These are phyloP conservation scores for Drosophila ercepeae DNA, from an alignment of 1,140 invertebrate genomes.

Conservation along the genomic window DNA sequence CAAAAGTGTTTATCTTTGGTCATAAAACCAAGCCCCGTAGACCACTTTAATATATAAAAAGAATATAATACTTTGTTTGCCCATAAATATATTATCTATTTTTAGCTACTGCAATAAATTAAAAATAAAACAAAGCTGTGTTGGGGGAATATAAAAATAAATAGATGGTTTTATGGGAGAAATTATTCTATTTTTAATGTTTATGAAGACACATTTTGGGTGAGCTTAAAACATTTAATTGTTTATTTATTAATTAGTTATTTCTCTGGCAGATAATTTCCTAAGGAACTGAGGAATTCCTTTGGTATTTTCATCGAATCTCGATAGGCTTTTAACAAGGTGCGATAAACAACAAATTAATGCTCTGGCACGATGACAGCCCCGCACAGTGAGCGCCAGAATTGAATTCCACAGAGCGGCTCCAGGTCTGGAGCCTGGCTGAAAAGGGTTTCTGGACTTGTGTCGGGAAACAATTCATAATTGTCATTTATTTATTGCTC, in stretches of 20 bases:
- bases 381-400: conserved; percentile 37
- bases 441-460: conserved; percentile 11
- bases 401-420: conserved; percentile 47
- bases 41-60: conserved; percentile 32
- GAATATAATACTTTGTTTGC: conserved; percentile 19
- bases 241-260: background rate
- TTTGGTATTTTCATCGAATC: conserved; percentile 18
- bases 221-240: background rate
- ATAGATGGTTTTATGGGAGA: background rate
- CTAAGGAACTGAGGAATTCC: conserved; percentile 48
- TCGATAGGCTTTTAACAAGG: conserved; percentile 77
- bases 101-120: conserved; percentile 40
- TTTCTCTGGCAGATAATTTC: background rate
- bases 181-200: background rate
- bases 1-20: conserved; percentile 16
- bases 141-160: too few species aligned
- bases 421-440: background rate
- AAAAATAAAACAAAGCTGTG: background rate
- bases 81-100: conserved; percentile 51
- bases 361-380: conserved; percentile 70
- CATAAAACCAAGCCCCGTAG: conserved; percentile 40
- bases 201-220: background rate
- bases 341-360: conserved; percentile 81
- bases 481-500: conserved; percentile 81
- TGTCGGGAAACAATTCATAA: conserved; percentile 70